Base-by-base conservation (phyloP, 2,113 vertebrate species). In the Brienomyrus longianalis region DNA sequence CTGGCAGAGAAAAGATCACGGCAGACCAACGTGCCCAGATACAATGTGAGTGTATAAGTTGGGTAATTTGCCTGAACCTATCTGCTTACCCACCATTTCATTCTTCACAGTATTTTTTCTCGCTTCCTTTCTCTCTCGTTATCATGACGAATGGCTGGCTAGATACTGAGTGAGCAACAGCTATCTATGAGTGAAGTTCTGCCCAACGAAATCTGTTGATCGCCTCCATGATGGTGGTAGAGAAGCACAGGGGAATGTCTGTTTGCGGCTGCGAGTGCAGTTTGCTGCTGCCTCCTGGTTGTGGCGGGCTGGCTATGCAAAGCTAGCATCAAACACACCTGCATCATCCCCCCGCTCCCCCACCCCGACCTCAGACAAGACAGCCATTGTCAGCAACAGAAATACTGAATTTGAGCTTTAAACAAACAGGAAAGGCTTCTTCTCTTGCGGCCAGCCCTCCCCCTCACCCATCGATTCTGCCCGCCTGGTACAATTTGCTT, bases 1-100 rank as follows among this genome's bases (percentile, higher is more conserved):
- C 96, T 99, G 90, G 98, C 98, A 0, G 98, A 99, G 87, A 98
- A 98, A 89, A 93, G 98, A 31, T 99, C 97, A 23, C 94, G 95
- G 77, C 97, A 99, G 93, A 96, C 96, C 15, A 97, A 54, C 5
- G 95, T 95, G 83, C 96, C 97, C 45, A 95, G 95, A 91, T 95
- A 96, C 91, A 95, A 88, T 0, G 98, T 99, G 96, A 99, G 98
- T 95, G 88, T 8, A 52, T 39, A 31, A 13, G 85, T 87, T 87
- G 48, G 27, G 31, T 87, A 39, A 87, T 87, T 54, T 56, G 13
- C 51, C 51, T 21, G 13, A 27, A n/a, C 5, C 35, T 47, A 83
- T 84, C 45, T 84, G 43, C 27, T 48, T 47, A 43, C 43, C 83
- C 13, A 4, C 13, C 5, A n/a, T 77, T 52, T 5, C 35, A 17